Evolutionary conservation across 1,140 invertebrate genomes (phyloP).

Genomic region (Hypsibius dujardini): DNA sequence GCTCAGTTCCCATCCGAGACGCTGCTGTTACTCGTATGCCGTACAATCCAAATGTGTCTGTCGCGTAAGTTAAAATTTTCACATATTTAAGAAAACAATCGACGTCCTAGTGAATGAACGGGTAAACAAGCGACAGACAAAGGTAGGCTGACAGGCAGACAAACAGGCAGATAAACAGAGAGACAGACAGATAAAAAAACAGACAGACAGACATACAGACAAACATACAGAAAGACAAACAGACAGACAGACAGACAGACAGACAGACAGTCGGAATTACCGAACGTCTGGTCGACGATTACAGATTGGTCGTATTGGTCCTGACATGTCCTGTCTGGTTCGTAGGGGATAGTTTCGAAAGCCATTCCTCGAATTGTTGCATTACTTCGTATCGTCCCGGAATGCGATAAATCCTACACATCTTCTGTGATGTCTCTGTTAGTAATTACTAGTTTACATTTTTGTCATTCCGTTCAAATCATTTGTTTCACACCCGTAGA

Average conservation of each 20-base stretch:
- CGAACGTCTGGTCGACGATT: no score
- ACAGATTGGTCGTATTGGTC: no score
- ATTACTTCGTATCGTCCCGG: not conserved
- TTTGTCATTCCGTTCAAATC: not conserved
- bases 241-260: no score
- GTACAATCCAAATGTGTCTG: not conserved
- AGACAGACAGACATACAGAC: not conserved
- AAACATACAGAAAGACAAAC: no score
- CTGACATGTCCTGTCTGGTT: not conserved
- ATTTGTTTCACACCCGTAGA: not conserved
- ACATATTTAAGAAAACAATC: no score
- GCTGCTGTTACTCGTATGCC: not conserved
- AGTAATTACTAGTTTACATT: not conserved
- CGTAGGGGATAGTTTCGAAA: conserved; percentile 6
- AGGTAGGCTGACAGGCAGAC: not conserved
- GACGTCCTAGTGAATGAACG: no score
- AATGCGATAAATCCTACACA: not conserved
- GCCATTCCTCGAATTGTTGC: conserved; percentile 1
- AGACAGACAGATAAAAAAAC: no score
- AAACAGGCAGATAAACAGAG: not conserved
- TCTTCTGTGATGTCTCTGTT: not conserved
- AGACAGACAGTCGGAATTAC: no score
- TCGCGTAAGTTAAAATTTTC: not conserved
- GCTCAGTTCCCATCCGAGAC: not conserved
- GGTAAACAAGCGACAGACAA: no score